Evolutionary conservation across 2,113 vertebrate genomes (phyloP).

Genomic region (Pica pica): DNA sequence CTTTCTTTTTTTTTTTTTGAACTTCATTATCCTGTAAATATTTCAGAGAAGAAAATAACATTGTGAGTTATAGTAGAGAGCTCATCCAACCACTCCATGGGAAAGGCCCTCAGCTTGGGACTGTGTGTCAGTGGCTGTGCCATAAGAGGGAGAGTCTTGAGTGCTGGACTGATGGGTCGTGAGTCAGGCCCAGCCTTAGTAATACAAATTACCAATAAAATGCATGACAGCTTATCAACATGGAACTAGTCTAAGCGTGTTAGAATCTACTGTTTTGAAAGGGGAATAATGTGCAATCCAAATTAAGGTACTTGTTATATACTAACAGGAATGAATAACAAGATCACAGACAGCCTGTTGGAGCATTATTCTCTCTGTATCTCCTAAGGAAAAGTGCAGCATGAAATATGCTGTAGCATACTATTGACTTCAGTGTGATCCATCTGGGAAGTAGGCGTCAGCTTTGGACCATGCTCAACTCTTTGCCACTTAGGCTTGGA

Average conservation of each 20-base stretch:
- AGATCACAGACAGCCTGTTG: not conserved
- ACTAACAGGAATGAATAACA: not conserved
- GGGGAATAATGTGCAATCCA: not conserved
- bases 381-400: not conserved
- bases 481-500: not conserved
- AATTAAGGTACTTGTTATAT: not conserved
- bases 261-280: not conserved
- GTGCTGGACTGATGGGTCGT: not conserved
- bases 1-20: not conserved
- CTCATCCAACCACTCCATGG: accelerated
- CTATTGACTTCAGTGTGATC: not conserved
- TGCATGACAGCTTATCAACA: not conserved
- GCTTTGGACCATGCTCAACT: accelerated
- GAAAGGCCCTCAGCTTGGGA: not conserved
- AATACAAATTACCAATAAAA: not conserved
- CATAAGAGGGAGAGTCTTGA: not conserved
- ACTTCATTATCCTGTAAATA: not conserved
- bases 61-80: not conserved
- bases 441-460: not conserved
- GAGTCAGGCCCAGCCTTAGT: not conserved
- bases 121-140: not conserved
- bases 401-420: accelerated
- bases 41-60: not conserved
- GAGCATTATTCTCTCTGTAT: not conserved
- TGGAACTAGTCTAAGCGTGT: not conserved